Base-by-base conservation (phyloP, 2,888 invertebrate genomes). In the Limnephilus marmoratus region DNA sequence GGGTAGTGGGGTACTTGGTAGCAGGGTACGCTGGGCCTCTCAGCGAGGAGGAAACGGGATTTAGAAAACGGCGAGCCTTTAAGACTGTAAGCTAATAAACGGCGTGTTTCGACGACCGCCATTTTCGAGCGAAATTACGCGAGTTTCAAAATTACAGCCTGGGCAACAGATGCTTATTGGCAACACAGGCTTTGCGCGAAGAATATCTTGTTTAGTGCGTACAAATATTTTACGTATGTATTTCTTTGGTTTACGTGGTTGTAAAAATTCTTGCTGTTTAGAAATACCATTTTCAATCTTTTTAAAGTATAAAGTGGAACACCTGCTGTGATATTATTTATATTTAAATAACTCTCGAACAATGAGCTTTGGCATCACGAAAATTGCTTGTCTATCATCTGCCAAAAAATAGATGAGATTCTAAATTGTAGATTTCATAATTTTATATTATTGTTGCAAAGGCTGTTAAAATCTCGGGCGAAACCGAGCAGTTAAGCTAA, bases 141-240 rank as follows among this genome's bases (percentile, higher is more conserved):
- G 86, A 86, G 85, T 91, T 81, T 86, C 91, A 53, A 86, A 91
- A 91, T 91, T 91, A 91, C 91, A 85, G 85, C 13, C 45, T 2
- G 81, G 91, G 91, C 91, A 91, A 91, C 91, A 91, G 91, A 91
- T 91, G 91, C 87, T 87, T 87, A 87, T 87, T 87, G 87, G 91
- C 53, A 80, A 81, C 91, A 82, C 49, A 45, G 86, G 86, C 49
- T 24, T 81, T 81, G n/a, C 81, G 12, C 90, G 34, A 87, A 45
- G 24, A 13, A 82, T 34, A 49, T 45, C 34, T 37, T 85, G 85
- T 85, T 68, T 68, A 68, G 24, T 68, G 24, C 68, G 68, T 24
- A 68, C 7, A 68, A 68, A 9, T 68, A 68, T 68, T 68, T 68
- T 68, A 68, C 68, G 68, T 68, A 68, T 68, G 9, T 68, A 68